Base-by-base conservation (phyloP, 2,797 vertebrate species). In the Pogoniulus pusillus region DNA sequence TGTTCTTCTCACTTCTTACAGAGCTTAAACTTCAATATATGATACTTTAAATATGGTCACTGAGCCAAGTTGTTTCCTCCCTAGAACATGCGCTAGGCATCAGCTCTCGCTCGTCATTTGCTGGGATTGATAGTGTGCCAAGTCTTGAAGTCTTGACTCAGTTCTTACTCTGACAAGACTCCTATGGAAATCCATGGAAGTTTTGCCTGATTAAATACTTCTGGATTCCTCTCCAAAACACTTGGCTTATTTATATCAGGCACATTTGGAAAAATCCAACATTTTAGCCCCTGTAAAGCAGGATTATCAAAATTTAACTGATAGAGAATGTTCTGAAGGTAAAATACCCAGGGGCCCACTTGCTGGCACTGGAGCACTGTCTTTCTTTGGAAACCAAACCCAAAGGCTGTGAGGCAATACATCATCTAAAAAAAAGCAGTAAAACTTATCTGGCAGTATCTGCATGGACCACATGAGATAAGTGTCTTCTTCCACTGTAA, bases 31-130 rank as follows among this genome's bases (percentile, higher is more conserved):
- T 94, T 34, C 73, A 83, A 63, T 89, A 78, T 91, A 93, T 89
- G 93, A 95, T 96, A 70, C 93, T 96, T 96, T 93, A 94, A 90
- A 94, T 93, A 72, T 58, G 85, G 89, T 93, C 81, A 62, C 90
- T 60, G 85, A 95, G 96, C 96, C 96, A 97, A 96, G 91, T 94
- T 84, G 80, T 96, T 97, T 97, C 95, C 95, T 96, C 94, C 95
- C 93, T 76, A 94, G 85, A 97, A 96, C 96, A 96, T 95, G 95
- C 94, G 81, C 96, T 96, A 95, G 95, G 95, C 95, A 96, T 95
- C 95, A 95, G 70, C 91, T 93, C 87, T 94, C 78, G 11, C 94
- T 86, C 71, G 37, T 94, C 94, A 24, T 94, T 96, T 93, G 83
- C 93, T 95, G 90, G 92, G 94, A 86, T 91, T 96, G 96, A 96